A percentile compares a stretch with the other conserved stretches of the same genome.
phyloP scores from a whole-genome alignment of 2,113 vertebrate genomes.

The Ictalurus punctatus region DNA sequence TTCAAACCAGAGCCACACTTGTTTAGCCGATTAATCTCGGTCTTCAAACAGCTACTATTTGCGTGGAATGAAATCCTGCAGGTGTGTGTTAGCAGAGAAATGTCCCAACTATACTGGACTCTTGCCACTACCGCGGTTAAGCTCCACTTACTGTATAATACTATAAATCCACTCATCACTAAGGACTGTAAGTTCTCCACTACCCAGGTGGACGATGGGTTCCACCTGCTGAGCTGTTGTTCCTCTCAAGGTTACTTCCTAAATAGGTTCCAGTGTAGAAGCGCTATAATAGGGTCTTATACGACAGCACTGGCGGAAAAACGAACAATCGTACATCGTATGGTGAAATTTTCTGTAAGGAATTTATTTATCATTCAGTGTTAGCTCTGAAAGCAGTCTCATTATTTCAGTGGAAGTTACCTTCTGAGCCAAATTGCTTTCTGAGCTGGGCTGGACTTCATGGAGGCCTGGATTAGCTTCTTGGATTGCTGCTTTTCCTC shows the following conservation, averaged over 20 bases:
- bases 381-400: background rate
- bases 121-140: background rate
- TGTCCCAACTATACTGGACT: background rate
- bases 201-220: background rate
- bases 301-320: background rate
- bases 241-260: background rate
- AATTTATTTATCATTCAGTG: background rate
- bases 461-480: constrained; percentile 10
- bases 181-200: background rate
- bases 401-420: background rate
- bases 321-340: background rate
- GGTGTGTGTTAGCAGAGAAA: background rate
- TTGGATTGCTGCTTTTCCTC: constrained; percentile 36
- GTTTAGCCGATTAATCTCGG: background rate
- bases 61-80: background rate
- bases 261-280: background rate
- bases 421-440: background rate
- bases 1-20: background rate
- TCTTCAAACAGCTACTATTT: background rate
- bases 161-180: background rate
- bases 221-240: background rate
- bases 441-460: background rate
- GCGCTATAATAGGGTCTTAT: background rate
- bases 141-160: background rate
- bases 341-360: background rate